Conservation (phyloP, 2,113 vertebrate species). For the Microcebus lehilahytsara region DNA sequence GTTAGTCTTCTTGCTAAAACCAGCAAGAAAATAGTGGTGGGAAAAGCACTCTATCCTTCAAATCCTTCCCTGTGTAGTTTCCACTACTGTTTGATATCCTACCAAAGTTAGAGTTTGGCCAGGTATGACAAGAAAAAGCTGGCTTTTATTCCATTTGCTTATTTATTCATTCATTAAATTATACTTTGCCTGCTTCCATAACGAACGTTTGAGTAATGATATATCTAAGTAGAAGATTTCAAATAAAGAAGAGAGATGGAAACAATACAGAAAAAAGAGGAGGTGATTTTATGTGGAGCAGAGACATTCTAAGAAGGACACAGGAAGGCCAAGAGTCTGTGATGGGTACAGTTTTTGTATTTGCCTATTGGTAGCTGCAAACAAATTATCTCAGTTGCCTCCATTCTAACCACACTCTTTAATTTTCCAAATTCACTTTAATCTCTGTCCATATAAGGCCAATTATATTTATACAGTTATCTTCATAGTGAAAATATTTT, state of each 20-base stretch:
- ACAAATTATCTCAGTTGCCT: neutral
- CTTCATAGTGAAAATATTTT: neutral
- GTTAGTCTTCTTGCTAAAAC: neutral
- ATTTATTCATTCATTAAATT: neutral
- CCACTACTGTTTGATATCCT: neutral
- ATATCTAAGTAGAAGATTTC: neutral
- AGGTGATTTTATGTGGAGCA: neutral
- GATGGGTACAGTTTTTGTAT: neutral
- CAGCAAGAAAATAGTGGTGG: neutral
- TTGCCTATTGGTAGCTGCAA: neutral
- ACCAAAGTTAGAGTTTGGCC: neutral
- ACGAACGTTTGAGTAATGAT: neutral
- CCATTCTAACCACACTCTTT: neutral
- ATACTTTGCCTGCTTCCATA: neutral
- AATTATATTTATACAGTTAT: neutral
- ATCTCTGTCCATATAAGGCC: neutral
- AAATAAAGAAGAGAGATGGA: neutral
- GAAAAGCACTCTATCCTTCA: neutral
- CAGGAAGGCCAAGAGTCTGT: neutral
- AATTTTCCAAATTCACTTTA: neutral
- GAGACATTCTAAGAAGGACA: neutral
- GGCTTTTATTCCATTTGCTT: neutral
- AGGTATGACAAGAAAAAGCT: neutral
- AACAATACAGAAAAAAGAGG: neutral
- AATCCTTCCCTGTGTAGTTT: neutral